phyloP scores from a whole-genome alignment of 2,113 vertebrate genomes.

The Marmota flaviventris region DNA sequence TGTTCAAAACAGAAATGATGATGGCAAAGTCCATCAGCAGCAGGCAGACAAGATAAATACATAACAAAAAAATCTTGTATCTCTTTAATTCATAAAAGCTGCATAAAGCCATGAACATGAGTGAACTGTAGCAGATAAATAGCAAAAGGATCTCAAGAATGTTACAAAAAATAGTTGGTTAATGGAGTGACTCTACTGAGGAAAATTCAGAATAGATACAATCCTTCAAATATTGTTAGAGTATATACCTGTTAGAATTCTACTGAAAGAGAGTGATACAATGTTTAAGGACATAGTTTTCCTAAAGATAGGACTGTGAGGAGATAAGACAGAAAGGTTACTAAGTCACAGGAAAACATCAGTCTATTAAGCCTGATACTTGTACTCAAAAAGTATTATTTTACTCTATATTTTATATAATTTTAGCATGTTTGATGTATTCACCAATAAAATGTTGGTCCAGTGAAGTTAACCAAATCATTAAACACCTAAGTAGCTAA shows the following conservation, averaged over 20 bases:
- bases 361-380: not conserved
- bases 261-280: not conserved
- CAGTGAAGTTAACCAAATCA: slow-evolving; percentile 15
- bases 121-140: not conserved
- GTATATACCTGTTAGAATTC: not conserved
- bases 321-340: not conserved
- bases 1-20: not conserved
- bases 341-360: not conserved
- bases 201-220: not conserved
- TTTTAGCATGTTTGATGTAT: not conserved
- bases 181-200: not conserved
- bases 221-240: not conserved
- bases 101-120: not conserved
- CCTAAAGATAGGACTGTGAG: not conserved
- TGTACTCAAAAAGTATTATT: not conserved
- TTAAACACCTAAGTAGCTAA: not conserved
- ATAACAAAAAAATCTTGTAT: not conserved
- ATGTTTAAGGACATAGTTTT: not conserved
- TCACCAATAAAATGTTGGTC: not conserved
- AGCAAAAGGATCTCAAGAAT: not conserved
- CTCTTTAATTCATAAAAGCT: not conserved
- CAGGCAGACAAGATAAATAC: not conserved
- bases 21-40: not conserved
- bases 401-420: not conserved
- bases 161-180: not conserved